Percentiles rank a stretch among this genome's conserved stretches.
Conservation (phyloP, 2,888 invertebrate species). For the Dione vanillae region DNA sequence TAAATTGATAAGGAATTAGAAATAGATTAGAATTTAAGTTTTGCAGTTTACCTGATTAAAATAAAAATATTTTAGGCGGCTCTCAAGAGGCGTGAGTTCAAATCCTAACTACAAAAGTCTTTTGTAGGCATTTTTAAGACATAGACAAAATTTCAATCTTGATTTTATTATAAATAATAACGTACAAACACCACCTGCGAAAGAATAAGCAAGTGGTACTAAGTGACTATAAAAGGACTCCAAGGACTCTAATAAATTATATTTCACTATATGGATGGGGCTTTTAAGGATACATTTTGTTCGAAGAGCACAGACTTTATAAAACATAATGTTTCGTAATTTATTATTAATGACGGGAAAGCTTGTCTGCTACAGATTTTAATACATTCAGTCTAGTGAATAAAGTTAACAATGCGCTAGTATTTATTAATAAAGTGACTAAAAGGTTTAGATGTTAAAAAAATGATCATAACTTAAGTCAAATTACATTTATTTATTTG, state of each 20-base stretch:
- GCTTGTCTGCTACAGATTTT: constrained; percentile 20
- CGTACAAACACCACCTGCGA: not conserved
- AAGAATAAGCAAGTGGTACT: constrained; percentile 17
- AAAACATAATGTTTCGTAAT: constrained; percentile 23
- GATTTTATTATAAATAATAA: too few species aligned
- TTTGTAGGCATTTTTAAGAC: not conserved
- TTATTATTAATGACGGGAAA: constrained; percentile 19
- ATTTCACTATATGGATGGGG: constrained; percentile 20
- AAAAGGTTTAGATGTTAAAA: too few species aligned
- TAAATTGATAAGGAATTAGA: not conserved
- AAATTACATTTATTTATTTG: too few species aligned
- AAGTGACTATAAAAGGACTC: constrained; percentile 23
- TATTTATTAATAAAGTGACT: not conserved
- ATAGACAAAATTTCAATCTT: not conserved
- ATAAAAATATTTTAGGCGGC: too few species aligned
- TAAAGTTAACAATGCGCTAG: not conserved
- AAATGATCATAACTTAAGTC: too few species aligned
- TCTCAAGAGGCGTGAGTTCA: too few species aligned
- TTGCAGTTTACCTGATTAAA: too few species aligned
- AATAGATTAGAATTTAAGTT: too few species aligned
- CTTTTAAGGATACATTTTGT: constrained; percentile 19
- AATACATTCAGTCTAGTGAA: constrained; percentile 6
- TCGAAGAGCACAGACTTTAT: constrained; percentile 20
- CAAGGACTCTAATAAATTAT: constrained; percentile 14
- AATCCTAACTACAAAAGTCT: not conserved